A percentile compares a stretch with the other conserved stretches of the same genome.
Evolutionary conservation across 2,113 vertebrate species (phyloP).

Genomic region (Sclerurus mexicanus): DNA sequence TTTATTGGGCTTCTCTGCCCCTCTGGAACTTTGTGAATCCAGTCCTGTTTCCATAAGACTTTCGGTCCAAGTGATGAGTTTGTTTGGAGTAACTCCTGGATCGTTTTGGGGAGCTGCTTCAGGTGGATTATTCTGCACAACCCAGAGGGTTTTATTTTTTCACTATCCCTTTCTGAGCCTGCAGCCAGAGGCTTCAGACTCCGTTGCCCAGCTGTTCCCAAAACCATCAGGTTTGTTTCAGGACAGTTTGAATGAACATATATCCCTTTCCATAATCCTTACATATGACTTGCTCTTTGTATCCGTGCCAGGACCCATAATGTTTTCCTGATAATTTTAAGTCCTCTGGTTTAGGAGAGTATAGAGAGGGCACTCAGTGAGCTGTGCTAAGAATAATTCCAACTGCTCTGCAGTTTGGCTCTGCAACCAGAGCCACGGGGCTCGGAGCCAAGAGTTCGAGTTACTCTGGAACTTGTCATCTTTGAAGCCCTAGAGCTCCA

Average conservation of each 20-base stretch:
- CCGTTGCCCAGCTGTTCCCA: not conserved
- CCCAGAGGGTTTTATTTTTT: not conserved
- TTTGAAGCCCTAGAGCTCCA: conserved; percentile 52
- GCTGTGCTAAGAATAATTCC: conserved; percentile 66
- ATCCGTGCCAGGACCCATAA: not conserved
- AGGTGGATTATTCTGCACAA: not conserved
- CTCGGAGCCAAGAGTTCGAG: conserved; percentile 43
- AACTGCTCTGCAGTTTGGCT: conserved; percentile 59
- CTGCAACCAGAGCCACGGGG: conserved; percentile 51
- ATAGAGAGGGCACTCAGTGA: conserved; percentile 42
- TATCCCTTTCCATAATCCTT: not conserved
- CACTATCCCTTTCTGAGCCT: not conserved
- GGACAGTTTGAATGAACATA: not conserved
- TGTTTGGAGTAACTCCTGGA: not conserved
- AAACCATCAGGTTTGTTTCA: not conserved
- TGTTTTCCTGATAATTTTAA: conserved; percentile 42
- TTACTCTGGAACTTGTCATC: conserved; percentile 56
- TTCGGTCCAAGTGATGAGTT: not conserved
- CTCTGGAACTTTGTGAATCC: not conserved
- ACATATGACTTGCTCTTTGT: not conserved
- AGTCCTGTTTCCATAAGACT: not conserved
- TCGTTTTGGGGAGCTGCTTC: not conserved
- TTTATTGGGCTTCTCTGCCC: not conserved
- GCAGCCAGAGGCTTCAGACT: not conserved
- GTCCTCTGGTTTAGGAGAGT: conserved; percentile 24